A percentile compares a stretch with the other conserved stretches of the same genome.
Conservation (phyloP, 64 coral and sea anemone genomes). For the Dendrophyllia cribrosa region DNA sequence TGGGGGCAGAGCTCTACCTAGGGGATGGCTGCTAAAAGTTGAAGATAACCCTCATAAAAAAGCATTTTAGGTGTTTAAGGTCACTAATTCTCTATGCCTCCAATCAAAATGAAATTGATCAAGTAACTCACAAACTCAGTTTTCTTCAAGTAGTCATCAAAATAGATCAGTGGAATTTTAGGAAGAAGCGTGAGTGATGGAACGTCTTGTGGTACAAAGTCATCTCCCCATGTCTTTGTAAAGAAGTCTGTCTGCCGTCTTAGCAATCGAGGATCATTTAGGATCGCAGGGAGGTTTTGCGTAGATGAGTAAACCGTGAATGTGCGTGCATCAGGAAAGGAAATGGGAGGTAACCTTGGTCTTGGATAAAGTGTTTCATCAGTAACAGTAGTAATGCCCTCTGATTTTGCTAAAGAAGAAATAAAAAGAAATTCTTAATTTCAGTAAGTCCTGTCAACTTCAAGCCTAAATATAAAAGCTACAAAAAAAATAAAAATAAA, state of each 20-base stretch:
- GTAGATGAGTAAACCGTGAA: slow-evolving; percentile 96
- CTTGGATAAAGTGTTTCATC: slow-evolving; percentile 81
- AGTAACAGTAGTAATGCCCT: slow-evolving; percentile 27
- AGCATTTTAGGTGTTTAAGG: too few species aligned
- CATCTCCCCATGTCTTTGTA: slow-evolving; percentile 94
- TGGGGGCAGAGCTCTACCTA: too few species aligned
- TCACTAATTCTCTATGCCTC: too few species aligned
- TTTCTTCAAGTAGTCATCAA: slow-evolving; percentile 90
- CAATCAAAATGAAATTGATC: not conserved
- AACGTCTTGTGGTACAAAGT: slow-evolving; percentile 83
- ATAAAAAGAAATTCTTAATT: too few species aligned
- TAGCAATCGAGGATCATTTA: slow-evolving; percentile 86
- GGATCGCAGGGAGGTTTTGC: slow-evolving; percentile 92
- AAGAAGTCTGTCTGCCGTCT: slow-evolving; percentile 91
- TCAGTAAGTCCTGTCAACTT: too few species aligned
- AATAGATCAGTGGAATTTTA: slow-evolving; percentile 76
- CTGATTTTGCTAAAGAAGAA: slow-evolving; percentile 21
- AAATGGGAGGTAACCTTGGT: slow-evolving; percentile 86
- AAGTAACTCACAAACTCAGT: slow-evolving; percentile 80
- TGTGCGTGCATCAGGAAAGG: slow-evolving; percentile 73
- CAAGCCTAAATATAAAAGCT: too few species aligned
- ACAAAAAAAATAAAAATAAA: too few species aligned
- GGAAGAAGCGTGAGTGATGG: slow-evolving; percentile 88
- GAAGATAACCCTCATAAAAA: too few species aligned
- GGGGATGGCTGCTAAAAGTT: too few species aligned